Conservation (phyloP, 2,113 vertebrate species). For the Pan troglodytes region NHGRI_mPanTro3-v2.1_pri NC_072411.2:71279001-71279500, state of each 20-base stretch:
- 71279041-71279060: background rate
- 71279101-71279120: background rate
- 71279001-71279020: slow-evolving; percentile 17
- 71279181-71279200: background rate
- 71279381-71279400: background rate
- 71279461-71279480: background rate
- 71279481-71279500: background rate
- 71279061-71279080: background rate
- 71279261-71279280: background rate
- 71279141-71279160: background rate
- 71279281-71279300: background rate
- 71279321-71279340: background rate
- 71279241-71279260: background rate
- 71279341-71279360: background rate
- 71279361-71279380: background rate
- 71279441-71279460: background rate
- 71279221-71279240: background rate
- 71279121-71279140: slow-evolving; percentile 19
- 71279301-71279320: background rate
- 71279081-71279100: background rate
- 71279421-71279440: background rate
- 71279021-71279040: background rate
- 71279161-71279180: slow-evolving; percentile 7
- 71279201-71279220: background rate
- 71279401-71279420: background rate